Conservation (phyloP, 2,113 vertebrate genomes). For the Pterocles gutturalis region DNA sequence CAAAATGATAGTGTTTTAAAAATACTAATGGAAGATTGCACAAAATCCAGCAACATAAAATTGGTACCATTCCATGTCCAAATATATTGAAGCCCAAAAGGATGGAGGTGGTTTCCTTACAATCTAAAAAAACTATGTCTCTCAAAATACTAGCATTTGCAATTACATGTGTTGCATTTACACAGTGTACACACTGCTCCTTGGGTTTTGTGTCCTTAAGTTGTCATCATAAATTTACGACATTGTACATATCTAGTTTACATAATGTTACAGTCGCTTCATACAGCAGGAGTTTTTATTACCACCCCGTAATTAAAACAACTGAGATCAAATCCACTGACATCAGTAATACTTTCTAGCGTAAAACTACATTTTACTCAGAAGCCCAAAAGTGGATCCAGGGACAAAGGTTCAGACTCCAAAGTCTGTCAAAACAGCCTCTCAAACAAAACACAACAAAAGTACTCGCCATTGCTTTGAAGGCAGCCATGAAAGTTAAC, state of each 20-base stretch:
- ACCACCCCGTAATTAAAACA: neutral
- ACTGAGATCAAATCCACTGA: neutral
- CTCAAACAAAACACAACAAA: neutral
- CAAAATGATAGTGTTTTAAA: neutral
- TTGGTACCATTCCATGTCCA: neutral
- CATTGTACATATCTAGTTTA: neutral
- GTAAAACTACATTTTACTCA: neutral
- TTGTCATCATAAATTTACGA: neutral
- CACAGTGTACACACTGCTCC: neutral
- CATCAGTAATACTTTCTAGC: neutral
- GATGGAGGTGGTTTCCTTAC: neutral
- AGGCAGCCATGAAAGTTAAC: neutral
- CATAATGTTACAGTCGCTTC: neutral
- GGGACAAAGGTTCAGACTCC: neutral
- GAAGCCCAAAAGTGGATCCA: neutral
- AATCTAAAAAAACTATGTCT: neutral
- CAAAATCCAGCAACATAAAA: neutral
- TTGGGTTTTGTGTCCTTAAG: neutral
- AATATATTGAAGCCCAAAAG: neutral
- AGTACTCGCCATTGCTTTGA: neutral
- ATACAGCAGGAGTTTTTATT: neutral
- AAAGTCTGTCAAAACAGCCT: neutral
- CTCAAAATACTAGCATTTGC: neutral
- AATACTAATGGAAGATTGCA: neutral
- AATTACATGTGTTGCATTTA: neutral